Base-by-base conservation (phyloP, 2,113 vertebrate genomes). In the Ia io region DNA sequence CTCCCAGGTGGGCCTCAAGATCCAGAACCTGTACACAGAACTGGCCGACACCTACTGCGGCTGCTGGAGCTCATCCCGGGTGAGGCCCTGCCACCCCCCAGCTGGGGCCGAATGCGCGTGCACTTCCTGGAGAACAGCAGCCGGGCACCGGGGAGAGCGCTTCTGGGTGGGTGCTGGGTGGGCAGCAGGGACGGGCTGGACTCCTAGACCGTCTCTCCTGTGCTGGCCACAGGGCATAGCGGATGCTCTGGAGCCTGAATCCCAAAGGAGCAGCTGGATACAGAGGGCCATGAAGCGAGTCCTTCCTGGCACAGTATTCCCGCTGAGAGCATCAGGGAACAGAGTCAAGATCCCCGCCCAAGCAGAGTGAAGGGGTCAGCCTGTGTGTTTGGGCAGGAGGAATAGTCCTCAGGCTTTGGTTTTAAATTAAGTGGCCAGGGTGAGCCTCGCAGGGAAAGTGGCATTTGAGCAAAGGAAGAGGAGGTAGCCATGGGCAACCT, bases 121-220 rank as follows among this genome's bases (percentile, higher is more conserved):
- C 99, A 99, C 98, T 99, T 98, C 91, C 97, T 99, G 79, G 99
- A 99, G 96, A 99, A 99, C 98, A 99, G 99, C 98, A 99, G 98
- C 98, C 98, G 78, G 84, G 71, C 59, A 6, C 73, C 14, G 1
- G 78, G 83, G 44, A 47, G 44, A 16, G 16, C 28, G 23, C 4
- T 40, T 47, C 82, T 17, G 42, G 30, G 47, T 28, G 59, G 49
- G 42, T 49, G 51, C 65, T 11, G 40, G 32, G 28, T 1, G 6
- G 65, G 69, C 12, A 1, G 67, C 16, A 0, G 40, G 77, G 37
- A 28, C 47, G 35, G 16, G 51, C 28, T 28, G 12, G n/a, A 56
- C 5, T 0, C 28, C 20, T 2, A 1, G 22, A 23, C 40, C 49
- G 5, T 20, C 71, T 12, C 77, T 80, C 23, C 67, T 67, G 65